These are phyloP conservation scores for Benitochromis conjunctus DNA, from an alignment of 2,113 vertebrate species.

Conservation along the genomic window DNA sequence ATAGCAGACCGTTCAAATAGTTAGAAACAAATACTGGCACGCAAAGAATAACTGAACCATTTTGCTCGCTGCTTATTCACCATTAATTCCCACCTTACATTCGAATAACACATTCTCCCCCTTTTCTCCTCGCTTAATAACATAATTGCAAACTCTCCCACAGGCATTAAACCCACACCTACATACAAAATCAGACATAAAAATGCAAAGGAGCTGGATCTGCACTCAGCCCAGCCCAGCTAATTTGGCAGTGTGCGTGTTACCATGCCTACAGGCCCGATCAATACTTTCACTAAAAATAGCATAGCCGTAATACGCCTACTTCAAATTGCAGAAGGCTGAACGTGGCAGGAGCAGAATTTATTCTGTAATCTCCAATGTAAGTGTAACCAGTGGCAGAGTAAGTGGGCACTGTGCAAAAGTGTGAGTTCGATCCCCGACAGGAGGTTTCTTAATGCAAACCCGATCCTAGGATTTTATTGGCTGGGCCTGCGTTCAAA, in stretches of 20 bases:
- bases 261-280: constrained; percentile 60
- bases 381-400: background rate
- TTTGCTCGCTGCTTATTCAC: background rate
- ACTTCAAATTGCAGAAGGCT: constrained; percentile 30
- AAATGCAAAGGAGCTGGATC: background rate
- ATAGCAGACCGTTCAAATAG: background rate
- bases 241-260: constrained; percentile 44
- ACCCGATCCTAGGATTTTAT: constrained; percentile 27
- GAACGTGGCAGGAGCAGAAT: constrained; percentile 10
- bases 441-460: constrained; percentile 42
- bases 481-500: background rate
- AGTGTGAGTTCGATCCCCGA: constrained; percentile 30
- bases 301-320: constrained; percentile 51
- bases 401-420: constrained; percentile 5
- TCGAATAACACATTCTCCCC: background rate
- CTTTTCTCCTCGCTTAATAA: background rate
- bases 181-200: background rate
- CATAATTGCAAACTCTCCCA: constrained; percentile 17
- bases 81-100: background rate
- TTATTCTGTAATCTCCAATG: constrained; percentile 37
- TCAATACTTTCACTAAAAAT: constrained; percentile 69
- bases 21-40: background rate
- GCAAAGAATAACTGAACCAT: background rate
- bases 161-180: background rate
- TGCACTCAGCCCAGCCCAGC: constrained; percentile 17